Base-by-base conservation (phyloP, 2,797 vertebrate genomes). In the Parotocinclus haroldoi region DNA sequence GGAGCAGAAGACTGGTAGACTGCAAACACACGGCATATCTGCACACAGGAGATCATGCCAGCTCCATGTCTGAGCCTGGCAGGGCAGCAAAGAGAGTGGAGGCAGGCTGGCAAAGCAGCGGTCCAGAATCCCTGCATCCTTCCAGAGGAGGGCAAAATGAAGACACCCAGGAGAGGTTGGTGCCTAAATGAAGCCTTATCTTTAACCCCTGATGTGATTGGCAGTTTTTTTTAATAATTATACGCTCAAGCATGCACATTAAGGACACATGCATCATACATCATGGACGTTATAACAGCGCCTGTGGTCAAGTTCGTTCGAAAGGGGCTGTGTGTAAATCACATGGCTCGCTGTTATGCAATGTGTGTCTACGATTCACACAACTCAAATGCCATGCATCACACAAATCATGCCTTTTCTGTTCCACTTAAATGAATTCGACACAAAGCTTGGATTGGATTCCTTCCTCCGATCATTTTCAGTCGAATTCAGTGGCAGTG, bases 1-100 rank as follows among this genome's bases (percentile, higher is more conserved):
- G 57, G 84, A 83, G 72, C 76, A 73, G 76, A 64, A 78, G 68
- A 72, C 45, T 69, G 63, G 16, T 38, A 12, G 17, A 50, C 62
- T 10, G 38, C 10, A 18, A 51, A 40, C 61, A 63, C 61, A 19
- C 38, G 19, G 42, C 57, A 39, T 14, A 63, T 54, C 56, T 11
- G 61, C 18, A 16, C 19, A 39, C 16, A 66, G 54, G 27, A 38
- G 36, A 17, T 57, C 9, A 78, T 78, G 76, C 76, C 76, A 64
- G 76, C 76, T 42, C 73, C 71, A 13, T 71, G 63, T 58, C 45
- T 58, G 45, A 67, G 66, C 63, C 69, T 70, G 76, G 69, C 76
- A 61, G 69, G 64, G 36, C 76, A 63, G 58, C 58, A 75, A 57
- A 62, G 51, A 40, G 63, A 57, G 58, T 68, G 76, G 69, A 72